Evolutionary conservation across 2,797 vertebrate species (phyloP), one percentile per base, ranked within the genome.

Genomic region (Trachurus trachurus): DNA sequence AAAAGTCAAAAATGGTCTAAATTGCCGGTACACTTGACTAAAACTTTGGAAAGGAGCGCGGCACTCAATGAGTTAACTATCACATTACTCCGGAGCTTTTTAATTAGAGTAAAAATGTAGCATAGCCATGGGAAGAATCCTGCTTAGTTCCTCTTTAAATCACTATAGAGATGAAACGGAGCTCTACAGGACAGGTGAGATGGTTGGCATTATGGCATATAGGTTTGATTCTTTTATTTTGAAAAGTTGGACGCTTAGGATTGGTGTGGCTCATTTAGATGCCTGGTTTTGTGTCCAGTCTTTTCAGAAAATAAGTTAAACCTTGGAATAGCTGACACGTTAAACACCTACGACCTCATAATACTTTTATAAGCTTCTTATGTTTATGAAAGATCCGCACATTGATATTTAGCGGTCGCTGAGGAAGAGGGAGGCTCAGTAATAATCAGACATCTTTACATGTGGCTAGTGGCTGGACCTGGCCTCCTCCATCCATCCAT

Each of bases 391-490:
- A 62, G 26, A 37, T 4, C 16, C 54, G 26, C 31, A 40, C 73
- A 40, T 75, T 62, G 47, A 60, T 61, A 57, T 63, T 69, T 13
- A 76, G 56, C 47, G 45, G 44, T 22, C 74, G n/a, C 11, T 37
- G 45, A 56, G 54, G 57, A 49, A 63, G 9, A 2, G 12, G 29
- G 52, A 31, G 19, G 49, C 47, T 80, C 37, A 34, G 22, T 71
- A 47, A 58, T 75, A 50, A 76, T 82, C 66, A 59, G 39, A 49
- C 42, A 67, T 72, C 74, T 71, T 84, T 50, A 60, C 74, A 72
- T 74, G 70, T 80, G 71, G 60, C 42, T 68, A 44, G 66, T 81
- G 64, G 58, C 54, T 59, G 66, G 71, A 83, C 66, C 68, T 69
- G 78, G 66, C 58, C 58, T 71, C 54, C 17, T 74, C 76, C 66